Base-by-base conservation (phyloP, 2,797 vertebrate species). In the Acropternis orthonyx region DNA sequence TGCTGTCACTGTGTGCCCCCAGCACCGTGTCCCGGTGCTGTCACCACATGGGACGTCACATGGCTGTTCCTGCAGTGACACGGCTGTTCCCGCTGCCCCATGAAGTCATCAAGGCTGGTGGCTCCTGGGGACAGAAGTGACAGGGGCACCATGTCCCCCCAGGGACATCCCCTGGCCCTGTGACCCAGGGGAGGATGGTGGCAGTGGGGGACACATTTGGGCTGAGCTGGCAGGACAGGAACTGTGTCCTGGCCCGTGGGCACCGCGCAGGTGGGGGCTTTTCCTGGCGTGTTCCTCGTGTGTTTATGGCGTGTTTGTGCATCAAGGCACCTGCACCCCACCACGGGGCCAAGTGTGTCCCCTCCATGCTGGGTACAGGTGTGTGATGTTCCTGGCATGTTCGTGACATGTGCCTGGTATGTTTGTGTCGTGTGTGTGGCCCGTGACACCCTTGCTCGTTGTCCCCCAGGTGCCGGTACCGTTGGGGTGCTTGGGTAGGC, bases 241-340 rank as follows among this genome's bases (percentile, higher is more conserved):
- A 3, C 23, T 0, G 2, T 4, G 12, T 5, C 18, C 10, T 26
- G 5, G n/a, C 32, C 43, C 3, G 3, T 1, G 36, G 62, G 14
- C 37, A 10, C 23, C 0, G 5, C 14, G 1, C 3, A 6, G 21
- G 10, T 16, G 14, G 7, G 22, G n/a, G 23, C 10, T 46, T 32
- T 46, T 34, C 43, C 43, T 46, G 43, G 30, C 3, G 20, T 1
- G 32, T 19, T 32, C 6, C 2, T 12, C n/a, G 32, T 9, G 6
- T 61, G 59, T 41, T 62, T 18, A 7, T 26, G 37, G 59, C 6
- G 9, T 30, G 37, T 61, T 61, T 2, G 4, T 17, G 8, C 28
- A 14, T 34, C 24, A 1, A 10, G 49, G 22, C 14, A 12, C 12
- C 59, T 11, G 10, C 61, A 14, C 44, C 7, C 16, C 10, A 10